Evolutionary conservation across 2,797 vertebrate genomes (phyloP).

Genomic region (Stomatorhinus walkeri): DNA sequence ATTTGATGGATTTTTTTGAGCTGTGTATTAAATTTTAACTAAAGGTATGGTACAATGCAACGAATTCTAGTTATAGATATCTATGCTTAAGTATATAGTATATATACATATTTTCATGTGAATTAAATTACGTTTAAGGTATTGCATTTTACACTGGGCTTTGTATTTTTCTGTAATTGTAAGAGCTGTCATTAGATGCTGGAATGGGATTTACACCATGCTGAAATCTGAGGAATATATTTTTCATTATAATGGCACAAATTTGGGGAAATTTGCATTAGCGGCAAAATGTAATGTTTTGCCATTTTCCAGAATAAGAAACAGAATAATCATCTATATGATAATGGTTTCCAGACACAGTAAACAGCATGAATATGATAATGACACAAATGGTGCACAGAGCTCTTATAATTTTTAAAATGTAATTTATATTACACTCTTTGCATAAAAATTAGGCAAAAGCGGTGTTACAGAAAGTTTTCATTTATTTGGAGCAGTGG

Average conservation of each 20-base stretch:
- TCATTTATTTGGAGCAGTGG: neutral
- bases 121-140: neutral
- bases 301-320: neutral
- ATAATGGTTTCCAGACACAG: neutral
- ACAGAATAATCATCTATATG: neutral
- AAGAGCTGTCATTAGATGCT: neutral
- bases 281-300: slow-evolving; percentile 8
- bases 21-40: neutral
- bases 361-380: neutral
- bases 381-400: neutral
- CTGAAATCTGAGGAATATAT: neutral
- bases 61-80: neutral
- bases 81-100: neutral
- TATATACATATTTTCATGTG: neutral
- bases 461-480: neutral
- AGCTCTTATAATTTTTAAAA: neutral
- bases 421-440: neutral
- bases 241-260: neutral
- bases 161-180: neutral
- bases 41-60: neutral
- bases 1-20: neutral
- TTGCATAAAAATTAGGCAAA: neutral
- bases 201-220: neutral
- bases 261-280: neutral
- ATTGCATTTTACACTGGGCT: neutral